phyloP scores from a whole-genome alignment of 1,140 invertebrate species.

The Homarus americanus region DNA sequence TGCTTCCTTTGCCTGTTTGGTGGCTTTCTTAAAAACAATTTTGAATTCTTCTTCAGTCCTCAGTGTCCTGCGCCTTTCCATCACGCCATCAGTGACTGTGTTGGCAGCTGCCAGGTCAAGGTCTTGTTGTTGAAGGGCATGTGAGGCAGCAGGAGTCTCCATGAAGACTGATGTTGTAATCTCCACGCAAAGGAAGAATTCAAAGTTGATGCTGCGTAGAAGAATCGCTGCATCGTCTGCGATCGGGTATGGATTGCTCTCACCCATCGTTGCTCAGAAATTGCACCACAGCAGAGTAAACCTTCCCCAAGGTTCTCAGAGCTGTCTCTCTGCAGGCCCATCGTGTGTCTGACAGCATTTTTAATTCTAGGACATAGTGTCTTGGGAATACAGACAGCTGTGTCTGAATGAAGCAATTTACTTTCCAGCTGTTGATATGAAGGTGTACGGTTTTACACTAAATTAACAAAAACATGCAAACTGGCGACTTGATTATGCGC shows the following conservation, averaged over 20 bases:
- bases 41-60: slow-evolving; percentile 27
- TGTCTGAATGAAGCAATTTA: slow-evolving; percentile 10
- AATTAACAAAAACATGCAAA: slow-evolving; percentile 1
- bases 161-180: slow-evolving; percentile 1
- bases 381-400: background rate
- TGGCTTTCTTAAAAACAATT: background rate
- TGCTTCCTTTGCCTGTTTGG: background rate
- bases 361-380: background rate
- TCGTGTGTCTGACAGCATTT: slow-evolving; percentile 25
- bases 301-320: background rate
- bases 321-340: slow-evolving; percentile 27
- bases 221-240: background rate
- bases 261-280: background rate
- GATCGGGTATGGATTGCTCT: background rate
- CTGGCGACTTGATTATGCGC: background rate
- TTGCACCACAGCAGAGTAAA: background rate
- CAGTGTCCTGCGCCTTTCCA: background rate
- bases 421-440: background rate
- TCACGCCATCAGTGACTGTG: slow-evolving; percentile 7
- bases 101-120: slow-evolving; percentile 1
- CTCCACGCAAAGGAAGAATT: slow-evolving; percentile 5
- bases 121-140: background rate
- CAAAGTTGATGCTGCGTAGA: background rate
- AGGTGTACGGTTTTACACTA: background rate
- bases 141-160: background rate